These are phyloP conservation scores for Myripristis murdjan DNA, from an alignment of 2,797 vertebrate species.

Conservation along the genomic window DNA sequence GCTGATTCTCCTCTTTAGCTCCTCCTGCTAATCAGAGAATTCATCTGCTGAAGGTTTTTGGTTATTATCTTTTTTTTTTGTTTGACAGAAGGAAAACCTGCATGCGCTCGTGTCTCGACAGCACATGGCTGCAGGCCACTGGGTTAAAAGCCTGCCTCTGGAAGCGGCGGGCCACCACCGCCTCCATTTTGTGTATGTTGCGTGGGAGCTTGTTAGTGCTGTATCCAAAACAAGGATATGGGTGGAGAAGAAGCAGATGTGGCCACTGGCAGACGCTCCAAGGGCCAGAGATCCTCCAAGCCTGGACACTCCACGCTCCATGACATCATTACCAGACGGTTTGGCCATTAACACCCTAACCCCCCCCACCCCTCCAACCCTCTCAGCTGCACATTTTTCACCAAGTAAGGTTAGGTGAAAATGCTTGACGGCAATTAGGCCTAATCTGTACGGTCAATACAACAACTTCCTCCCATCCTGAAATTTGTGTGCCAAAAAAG, in stretches of 20 bases:
- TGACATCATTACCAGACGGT: constrained; percentile 80
- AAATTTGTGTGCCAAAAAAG: background rate
- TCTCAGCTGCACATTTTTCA: constrained; percentile 2
- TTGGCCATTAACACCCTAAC: constrained; percentile 68
- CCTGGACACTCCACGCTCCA: constrained; percentile 59
- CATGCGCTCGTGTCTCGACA: background rate
- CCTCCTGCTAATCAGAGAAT: constrained; percentile 16
- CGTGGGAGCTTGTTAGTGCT: constrained; percentile 68
- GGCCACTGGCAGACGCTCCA: constrained; percentile 65
- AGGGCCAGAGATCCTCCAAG: constrained; percentile 55
- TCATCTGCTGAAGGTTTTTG: constrained; percentile 10
- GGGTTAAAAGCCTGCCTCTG: constrained; percentile 27
- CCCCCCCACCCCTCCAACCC: constrained; percentile 16
- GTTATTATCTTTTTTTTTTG: no score
- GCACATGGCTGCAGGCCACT: constrained; percentile 8
- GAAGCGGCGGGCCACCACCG: constrained; percentile 43
- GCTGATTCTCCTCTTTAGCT: constrained; percentile 25
- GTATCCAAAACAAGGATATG: constrained; percentile 80
- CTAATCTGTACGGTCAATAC: constrained; percentile 13
- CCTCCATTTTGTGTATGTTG: constrained; percentile 56
- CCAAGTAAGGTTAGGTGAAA: background rate
- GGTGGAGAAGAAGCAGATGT: constrained; percentile 79
- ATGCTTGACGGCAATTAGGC: constrained; percentile 10
- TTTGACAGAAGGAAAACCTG: constrained; percentile 21
- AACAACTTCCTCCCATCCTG: constrained; percentile 19